Percentiles rank a stretch among this genome's conserved stretches.
These are phyloP conservation scores for Sabatieria punctata DNA, from an alignment of 2,888 invertebrate species.

Conservation along the genomic window DNA sequence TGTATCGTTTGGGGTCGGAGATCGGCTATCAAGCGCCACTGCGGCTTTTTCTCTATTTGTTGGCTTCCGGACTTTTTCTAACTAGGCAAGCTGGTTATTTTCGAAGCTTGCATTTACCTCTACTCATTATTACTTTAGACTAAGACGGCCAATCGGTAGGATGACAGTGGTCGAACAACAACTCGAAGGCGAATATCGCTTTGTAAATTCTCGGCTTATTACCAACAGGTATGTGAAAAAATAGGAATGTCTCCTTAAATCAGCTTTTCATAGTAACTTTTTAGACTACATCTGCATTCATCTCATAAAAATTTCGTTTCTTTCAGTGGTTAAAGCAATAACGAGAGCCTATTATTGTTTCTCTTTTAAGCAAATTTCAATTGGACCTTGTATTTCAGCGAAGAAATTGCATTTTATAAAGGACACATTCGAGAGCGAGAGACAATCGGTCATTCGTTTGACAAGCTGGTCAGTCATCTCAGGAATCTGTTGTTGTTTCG, in stretches of 20 bases:
- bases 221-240: constrained; percentile 63
- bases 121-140: constrained; percentile 34
- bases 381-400: constrained; percentile 39
- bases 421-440: constrained; percentile 58
- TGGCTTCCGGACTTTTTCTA: constrained; percentile 65
- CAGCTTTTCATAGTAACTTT: too few relatives aligned
- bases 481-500: constrained; percentile 28
- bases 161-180: constrained; percentile 87
- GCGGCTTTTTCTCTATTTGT: constrained; percentile 66
- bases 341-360: not conserved
- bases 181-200: constrained; percentile 93
- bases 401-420: constrained; percentile 60
- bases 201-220: constrained; percentile 83
- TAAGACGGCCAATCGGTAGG: constrained; percentile 67
- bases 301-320: not conserved
- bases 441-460: constrained; percentile 69
- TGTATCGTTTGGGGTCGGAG: constrained; percentile 66
- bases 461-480: constrained; percentile 47
- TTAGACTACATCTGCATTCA: not conserved
- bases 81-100: constrained; percentile 38
- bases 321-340: not conserved
- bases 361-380: not conserved
- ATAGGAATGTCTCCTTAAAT: not conserved
- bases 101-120: not conserved
- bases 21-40: constrained; percentile 72